Evolutionary conservation across 2,888 invertebrate species (phyloP), one percentile per base, ranked within the genome.

Genomic region (Steinernema scapterisci): DNA sequence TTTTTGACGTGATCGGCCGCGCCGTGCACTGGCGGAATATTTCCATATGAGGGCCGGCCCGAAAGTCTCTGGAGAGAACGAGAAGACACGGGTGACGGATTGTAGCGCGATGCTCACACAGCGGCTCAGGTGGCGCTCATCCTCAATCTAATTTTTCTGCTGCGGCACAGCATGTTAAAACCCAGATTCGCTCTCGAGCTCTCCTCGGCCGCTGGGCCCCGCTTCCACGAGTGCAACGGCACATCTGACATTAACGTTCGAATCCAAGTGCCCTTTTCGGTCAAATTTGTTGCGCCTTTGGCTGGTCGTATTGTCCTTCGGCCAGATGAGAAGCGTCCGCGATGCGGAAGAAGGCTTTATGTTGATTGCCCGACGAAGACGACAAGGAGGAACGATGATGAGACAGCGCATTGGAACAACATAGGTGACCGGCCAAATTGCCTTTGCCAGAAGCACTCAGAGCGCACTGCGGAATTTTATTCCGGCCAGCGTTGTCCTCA

Each of bases 341-440:
- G 63, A 27, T 63, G 63, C 27, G 63, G 63, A 63, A 63, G 63
- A 63, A 63, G 25, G 63, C 63, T 63, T 63, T 63, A 63, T 63
- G 63, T 63, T 63, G 63, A 63, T 63, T 63, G 63, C 63, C 31
- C 19, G 31, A 31, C 63, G 63, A 63, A 31, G 25, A 31, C 63
- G 63, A 63, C 63, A 63, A 25, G 63, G 7, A 63, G 63, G 27
- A 63, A 31, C 63, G 63, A 63, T 63, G 63, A 63, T 63, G 63
- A 31, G 63, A 63, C 63, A 16, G 31, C 31, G 38, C 63, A 16
- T 54, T 13, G 54, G 54, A 25, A 25, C 63, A 63, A 63, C 63
- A 63, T 63, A 63, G 63, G 63, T 63, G 63, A 63, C 63, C 63
- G 63, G 63, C 63, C 31, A 63, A 63, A 63, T 63, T 63, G 63